Percentiles rank a stretch among this genome's conserved stretches.
Evolutionary conservation across 2,797 vertebrate genomes (phyloP).

Genomic region (Geotrypetes seraphini): DNA sequence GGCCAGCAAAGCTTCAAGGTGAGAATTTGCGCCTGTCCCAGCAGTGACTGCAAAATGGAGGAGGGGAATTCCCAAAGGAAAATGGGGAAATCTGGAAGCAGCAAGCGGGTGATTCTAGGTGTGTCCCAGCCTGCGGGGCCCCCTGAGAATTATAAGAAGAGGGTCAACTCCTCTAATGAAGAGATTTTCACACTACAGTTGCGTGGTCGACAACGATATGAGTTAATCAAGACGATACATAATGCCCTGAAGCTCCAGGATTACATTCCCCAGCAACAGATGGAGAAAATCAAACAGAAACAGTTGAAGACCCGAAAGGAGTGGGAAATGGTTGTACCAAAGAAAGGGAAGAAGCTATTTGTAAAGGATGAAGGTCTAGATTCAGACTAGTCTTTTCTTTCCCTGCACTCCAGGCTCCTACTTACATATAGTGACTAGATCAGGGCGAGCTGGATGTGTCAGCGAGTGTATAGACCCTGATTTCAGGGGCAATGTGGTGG

Average conservation of each 20-base stretch:
- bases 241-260: constrained; percentile 55
- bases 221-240: constrained; percentile 50
- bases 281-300: constrained; percentile 25
- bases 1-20: constrained; percentile 76
- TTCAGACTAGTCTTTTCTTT: constrained; percentile 35
- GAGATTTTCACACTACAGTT: constrained; percentile 51
- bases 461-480: no score
- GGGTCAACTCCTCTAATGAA: constrained; percentile 37
- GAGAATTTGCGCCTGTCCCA: constrained; percentile 77
- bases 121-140: not conserved
- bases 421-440: no score
- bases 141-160: constrained; percentile 12
- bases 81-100: constrained; percentile 19
- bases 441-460: no score
- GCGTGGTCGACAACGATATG: constrained; percentile 39
- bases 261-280: constrained; percentile 7
- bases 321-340: constrained; percentile 11
- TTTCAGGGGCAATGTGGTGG: no score
- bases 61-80: constrained; percentile 55
- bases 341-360: constrained; percentile 46
- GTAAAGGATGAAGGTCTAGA: constrained; percentile 44
- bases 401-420: not conserved
- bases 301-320: constrained; percentile 26
- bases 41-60: constrained; percentile 69
- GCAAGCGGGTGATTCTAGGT: constrained; percentile 5